Evolutionary conservation across 2,797 vertebrate species (phyloP).

Genomic region (Eulemur rubriventer): DNA sequence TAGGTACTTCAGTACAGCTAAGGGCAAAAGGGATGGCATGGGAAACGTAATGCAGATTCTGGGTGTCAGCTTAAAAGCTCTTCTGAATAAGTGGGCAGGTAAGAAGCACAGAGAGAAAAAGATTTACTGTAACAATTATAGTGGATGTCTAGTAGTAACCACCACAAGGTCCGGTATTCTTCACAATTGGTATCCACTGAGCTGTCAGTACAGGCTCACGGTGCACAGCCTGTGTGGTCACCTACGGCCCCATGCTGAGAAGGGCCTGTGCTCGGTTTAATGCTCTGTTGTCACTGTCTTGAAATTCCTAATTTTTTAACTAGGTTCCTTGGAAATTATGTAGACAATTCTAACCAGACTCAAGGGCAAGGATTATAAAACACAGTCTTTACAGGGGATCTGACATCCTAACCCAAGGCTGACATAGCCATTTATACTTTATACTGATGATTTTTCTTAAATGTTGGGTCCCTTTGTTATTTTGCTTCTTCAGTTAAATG

Average conservation of each 20-base stretch:
- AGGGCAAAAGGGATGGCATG: not conserved
- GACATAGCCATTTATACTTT: not conserved
- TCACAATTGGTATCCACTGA: not conserved
- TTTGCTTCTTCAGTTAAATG: not conserved
- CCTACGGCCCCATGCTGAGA: not conserved
- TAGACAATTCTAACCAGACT: not conserved
- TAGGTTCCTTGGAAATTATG: not conserved
- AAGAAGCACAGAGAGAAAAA: constrained; percentile 7
- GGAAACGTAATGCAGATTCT: not conserved
- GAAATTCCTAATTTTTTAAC: constrained; percentile 1
- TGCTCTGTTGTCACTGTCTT: not conserved
- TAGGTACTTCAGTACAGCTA: not conserved
- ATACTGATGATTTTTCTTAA: not conserved
- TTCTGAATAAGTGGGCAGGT: not conserved
- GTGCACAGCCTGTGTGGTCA: fast-evolving
- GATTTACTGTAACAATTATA: not conserved
- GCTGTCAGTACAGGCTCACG: not conserved
- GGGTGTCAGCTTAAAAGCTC: not conserved
- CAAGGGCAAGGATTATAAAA: not conserved
- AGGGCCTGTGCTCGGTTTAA: not conserved
- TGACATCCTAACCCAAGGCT: not conserved
- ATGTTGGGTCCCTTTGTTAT: not conserved
- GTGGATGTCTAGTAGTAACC: not conserved
- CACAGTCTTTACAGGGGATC: not conserved
- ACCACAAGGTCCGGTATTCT: not conserved